Conservation (phyloP, 2,888 invertebrate genomes). For the Oscheius onirici region DNA sequence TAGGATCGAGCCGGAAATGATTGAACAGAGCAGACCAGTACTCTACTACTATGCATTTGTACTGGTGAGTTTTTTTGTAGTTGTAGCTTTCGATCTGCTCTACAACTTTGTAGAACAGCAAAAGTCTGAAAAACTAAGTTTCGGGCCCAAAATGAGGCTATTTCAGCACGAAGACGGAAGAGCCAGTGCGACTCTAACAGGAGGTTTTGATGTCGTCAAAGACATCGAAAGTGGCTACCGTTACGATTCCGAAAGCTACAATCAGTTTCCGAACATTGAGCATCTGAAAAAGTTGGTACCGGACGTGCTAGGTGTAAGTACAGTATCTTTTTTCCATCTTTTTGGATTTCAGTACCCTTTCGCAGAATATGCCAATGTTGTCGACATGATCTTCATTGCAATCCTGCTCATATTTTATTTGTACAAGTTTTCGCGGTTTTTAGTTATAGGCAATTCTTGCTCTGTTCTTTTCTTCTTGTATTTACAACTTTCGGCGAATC, state of each 20-base stretch:
- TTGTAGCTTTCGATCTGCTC: too few species aligned
- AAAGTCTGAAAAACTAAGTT: too few species aligned
- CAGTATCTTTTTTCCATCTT: not conserved
- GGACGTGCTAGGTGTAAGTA: not conserved
- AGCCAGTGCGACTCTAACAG: not conserved
- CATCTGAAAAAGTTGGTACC: not conserved
- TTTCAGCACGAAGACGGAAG: constrained; percentile 1
- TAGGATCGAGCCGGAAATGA: not conserved
- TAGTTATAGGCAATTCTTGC: too few species aligned
- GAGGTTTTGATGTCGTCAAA: not conserved
- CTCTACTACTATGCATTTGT: not conserved
- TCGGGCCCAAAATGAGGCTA: not conserved
- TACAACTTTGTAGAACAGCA: too few species aligned
- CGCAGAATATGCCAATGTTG: too few species aligned
- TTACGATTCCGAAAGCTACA: not conserved
- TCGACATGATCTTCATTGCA: too few species aligned
- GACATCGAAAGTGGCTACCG: not conserved
- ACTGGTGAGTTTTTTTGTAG: constrained; percentile 2
- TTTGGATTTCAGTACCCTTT: too few species aligned
- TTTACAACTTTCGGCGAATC: too few species aligned
- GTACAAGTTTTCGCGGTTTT: too few species aligned
- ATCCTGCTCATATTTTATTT: too few species aligned
- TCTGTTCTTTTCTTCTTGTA: too few species aligned
- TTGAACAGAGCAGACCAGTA: not conserved
- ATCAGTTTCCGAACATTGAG: not conserved